These are phyloP conservation scores for Magallana nippona DNA, from an alignment of 2,888 invertebrate genomes.

Conservation along the genomic window DNA sequence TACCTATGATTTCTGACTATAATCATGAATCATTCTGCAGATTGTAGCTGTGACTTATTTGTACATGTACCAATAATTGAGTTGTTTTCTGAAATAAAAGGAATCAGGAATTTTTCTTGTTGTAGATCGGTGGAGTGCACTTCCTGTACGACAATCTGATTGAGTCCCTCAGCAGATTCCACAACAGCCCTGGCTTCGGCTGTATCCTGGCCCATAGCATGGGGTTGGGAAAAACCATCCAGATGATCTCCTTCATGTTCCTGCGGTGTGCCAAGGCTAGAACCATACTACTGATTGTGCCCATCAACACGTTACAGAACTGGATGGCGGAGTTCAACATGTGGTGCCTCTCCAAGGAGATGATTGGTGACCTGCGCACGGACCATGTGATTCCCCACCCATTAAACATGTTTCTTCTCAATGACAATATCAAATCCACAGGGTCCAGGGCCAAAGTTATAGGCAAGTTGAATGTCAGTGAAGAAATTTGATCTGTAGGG, in stretches of 20 bases:
- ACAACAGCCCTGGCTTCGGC: slow-evolving; percentile 93
- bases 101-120: slow-evolving; percentile 70
- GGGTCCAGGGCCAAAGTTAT: slow-evolving; percentile 87
- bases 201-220: slow-evolving; percentile 99
- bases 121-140: slow-evolving; percentile 94
- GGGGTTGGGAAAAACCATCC: slow-evolving; percentile 98
- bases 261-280: slow-evolving; percentile 92
- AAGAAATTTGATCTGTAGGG: not conserved
- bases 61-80: too few species aligned
- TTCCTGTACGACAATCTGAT: slow-evolving; percentile 98
- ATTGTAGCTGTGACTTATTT: too few species aligned
- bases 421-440: slow-evolving; percentile 93
- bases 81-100: too few species aligned
- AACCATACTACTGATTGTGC: slow-evolving; percentile 96
- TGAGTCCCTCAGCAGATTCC: slow-evolving; percentile 93
- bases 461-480: slow-evolving; percentile 81
- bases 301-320: slow-evolving; percentile 98
- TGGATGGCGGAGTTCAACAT: slow-evolving; percentile 98
- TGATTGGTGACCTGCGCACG: slow-evolving; percentile 74
- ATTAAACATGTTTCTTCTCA: slow-evolving; percentile 93
- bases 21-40: too few species aligned
- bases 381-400: slow-evolving; percentile 88
- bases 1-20: too few species aligned
- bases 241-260: slow-evolving; percentile 96
- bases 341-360: slow-evolving; percentile 88